Evolutionary conservation across 2,888 invertebrate species (phyloP).

Genomic region (Seira ritae): DNA sequence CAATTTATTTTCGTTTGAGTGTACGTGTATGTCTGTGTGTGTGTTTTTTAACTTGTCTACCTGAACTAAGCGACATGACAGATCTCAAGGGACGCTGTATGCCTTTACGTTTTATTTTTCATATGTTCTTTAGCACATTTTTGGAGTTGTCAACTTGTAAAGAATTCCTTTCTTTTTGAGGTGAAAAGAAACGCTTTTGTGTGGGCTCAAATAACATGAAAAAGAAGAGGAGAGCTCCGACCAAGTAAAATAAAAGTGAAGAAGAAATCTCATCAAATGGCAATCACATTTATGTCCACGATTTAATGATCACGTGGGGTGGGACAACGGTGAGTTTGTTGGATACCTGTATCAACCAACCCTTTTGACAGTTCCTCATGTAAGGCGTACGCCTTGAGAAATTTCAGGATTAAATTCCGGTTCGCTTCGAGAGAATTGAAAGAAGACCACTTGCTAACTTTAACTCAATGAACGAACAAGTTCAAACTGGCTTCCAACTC

Average conservation of each 20-base stretch:
- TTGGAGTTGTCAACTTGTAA: conserved; percentile 27
- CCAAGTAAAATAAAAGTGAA: not conserved
- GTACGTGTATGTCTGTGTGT: too few species aligned
- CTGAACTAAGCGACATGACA: conserved; percentile 23
- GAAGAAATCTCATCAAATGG: conserved; percentile 24
- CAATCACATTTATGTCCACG: conserved; percentile 27
- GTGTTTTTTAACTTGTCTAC: not conserved
- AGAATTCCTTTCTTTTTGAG: conserved; percentile 45
- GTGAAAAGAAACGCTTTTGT: conserved; percentile 8
- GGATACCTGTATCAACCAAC: too few species aligned
- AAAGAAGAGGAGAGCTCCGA: conserved; percentile 5
- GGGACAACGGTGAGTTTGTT: too few species aligned
- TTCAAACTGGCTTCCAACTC: too few species aligned
- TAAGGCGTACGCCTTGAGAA: too few species aligned
- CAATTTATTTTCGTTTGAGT: conserved; percentile 19
- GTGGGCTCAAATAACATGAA: conserved; percentile 25
- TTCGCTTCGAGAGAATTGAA: too few species aligned
- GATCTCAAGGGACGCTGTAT: conserved; percentile 23
- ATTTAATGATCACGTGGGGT: conserved; percentile 37
- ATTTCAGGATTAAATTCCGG: too few species aligned
- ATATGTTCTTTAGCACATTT: conserved; percentile 31
- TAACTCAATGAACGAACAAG: too few species aligned
- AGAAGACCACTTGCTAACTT: too few species aligned
- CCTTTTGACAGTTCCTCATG: too few species aligned
- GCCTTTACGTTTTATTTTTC: not conserved